These are phyloP conservation scores for Trichosurus vulpecula DNA, from an alignment of 2,797 vertebrate species.

Conservation along the genomic window DNA sequence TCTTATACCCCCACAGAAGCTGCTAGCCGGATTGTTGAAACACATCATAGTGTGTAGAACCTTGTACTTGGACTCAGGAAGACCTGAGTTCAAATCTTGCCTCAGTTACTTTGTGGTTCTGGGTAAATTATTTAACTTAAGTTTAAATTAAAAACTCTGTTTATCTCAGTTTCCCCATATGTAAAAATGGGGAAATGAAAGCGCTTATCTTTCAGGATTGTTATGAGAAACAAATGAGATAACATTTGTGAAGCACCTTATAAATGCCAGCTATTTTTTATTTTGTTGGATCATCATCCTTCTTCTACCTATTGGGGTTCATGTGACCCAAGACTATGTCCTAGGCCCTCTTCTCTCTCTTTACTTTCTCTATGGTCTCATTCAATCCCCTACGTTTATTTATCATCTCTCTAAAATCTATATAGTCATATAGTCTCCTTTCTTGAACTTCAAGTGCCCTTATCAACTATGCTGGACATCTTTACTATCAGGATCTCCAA, in stretches of 20 bases:
- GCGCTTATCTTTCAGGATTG: not conserved
- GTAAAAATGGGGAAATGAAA: not conserved
- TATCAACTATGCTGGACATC: not conserved
- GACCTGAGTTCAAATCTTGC: not conserved
- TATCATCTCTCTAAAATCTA: too few relatives aligned
- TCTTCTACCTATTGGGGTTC: not conserved
- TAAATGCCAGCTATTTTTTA: not conserved
- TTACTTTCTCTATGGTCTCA: too few relatives aligned
- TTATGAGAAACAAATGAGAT: not conserved
- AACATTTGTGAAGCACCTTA: not conserved
- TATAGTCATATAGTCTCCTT: too few relatives aligned
- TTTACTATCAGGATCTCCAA: not conserved
- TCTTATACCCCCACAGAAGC: too few relatives aligned
- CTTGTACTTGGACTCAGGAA: not conserved
- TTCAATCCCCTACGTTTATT: too few relatives aligned
- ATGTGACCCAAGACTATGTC: not conserved
- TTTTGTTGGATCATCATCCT: not conserved
- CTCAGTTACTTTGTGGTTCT: not conserved
- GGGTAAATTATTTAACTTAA: not conserved
- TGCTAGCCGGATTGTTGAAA: too few relatives aligned
- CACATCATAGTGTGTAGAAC: too few relatives aligned
- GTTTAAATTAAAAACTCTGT: not conserved
- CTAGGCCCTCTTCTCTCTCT: not conserved
- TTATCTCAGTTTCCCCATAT: not conserved
- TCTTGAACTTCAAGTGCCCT: too few relatives aligned